Conservation (phyloP, 2,113 vertebrate species). For the Dryoscopus gambensis region DNA sequence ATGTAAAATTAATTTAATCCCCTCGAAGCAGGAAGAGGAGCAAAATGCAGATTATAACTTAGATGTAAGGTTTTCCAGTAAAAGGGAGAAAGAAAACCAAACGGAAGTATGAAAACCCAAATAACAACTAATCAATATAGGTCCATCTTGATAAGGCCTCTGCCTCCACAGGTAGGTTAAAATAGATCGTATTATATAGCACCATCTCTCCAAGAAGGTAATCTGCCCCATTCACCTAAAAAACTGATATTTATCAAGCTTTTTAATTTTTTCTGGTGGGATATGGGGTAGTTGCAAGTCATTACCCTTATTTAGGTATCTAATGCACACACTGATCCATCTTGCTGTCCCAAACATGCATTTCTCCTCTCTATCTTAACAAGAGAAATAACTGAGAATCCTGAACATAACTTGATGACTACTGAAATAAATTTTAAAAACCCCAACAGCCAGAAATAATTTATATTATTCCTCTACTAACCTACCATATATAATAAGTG, state of each 20-base stretch:
- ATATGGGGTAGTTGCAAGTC: not conserved
- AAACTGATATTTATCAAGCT: not conserved
- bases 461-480: not conserved
- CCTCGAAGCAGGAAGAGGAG: not conserved
- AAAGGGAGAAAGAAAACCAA: not conserved
- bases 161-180: not conserved
- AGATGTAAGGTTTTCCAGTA: not conserved
- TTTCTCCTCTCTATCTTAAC: not conserved
- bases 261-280: not conserved
- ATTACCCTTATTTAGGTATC: not conserved
- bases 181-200: not conserved
- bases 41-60: not conserved
- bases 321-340: not conserved
- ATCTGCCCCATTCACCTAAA: not conserved
- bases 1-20: not conserved
- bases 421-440: not conserved
- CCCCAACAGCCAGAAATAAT: not conserved
- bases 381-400: not conserved
- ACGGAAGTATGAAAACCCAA: not conserved
- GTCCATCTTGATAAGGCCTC: not conserved
- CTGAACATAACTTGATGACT: not conserved
- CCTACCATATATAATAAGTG: not conserved
- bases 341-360: not conserved
- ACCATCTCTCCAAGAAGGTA: not conserved
- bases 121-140: not conserved